Evolutionary conservation across 2,888 invertebrate genomes (phyloP).

Genomic region (Dasypogon diadema): DNA sequence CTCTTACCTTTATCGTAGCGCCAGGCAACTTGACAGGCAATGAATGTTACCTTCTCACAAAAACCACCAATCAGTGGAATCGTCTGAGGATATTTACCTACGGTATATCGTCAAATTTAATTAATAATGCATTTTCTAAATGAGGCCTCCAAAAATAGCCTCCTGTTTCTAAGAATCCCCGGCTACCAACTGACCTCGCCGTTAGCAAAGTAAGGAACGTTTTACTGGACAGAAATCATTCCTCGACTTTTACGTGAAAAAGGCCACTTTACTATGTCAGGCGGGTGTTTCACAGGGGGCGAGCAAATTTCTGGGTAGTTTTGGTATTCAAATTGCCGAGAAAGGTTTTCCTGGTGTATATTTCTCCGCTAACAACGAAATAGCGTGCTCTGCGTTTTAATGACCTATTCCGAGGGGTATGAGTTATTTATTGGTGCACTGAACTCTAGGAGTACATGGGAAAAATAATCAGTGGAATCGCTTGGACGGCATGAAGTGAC

Average conservation of each 20-base stretch:
- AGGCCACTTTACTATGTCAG: too few species aligned
- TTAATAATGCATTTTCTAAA: too few species aligned
- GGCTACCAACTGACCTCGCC: neutral
- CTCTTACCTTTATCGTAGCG: too few species aligned
- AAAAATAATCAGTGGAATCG: neutral
- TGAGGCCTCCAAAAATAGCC: too few species aligned
- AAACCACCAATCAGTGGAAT: too few species aligned
- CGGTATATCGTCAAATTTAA: too few species aligned
- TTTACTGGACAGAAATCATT: neutral
- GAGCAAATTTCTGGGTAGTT: neutral
- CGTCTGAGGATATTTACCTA: too few species aligned
- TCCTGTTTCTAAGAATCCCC: too few species aligned
- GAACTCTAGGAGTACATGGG: neutral
- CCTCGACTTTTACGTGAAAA: neutral
- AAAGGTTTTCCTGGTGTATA: neutral
- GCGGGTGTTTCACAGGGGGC: too few species aligned
- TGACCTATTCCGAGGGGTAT: constrained; percentile 25
- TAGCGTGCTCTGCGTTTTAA: constrained; percentile 31
- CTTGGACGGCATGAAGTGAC: neutral
- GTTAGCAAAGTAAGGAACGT: neutral
- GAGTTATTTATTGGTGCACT: constrained; percentile 19
- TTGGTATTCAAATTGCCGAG: constrained; percentile 4
- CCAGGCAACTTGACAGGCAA: too few species aligned
- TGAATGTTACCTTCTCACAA: too few species aligned
- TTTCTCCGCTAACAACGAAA: constrained; percentile 15